Conservation (phyloP, 2,888 invertebrate species). For the Tenthredo notha region DNA sequence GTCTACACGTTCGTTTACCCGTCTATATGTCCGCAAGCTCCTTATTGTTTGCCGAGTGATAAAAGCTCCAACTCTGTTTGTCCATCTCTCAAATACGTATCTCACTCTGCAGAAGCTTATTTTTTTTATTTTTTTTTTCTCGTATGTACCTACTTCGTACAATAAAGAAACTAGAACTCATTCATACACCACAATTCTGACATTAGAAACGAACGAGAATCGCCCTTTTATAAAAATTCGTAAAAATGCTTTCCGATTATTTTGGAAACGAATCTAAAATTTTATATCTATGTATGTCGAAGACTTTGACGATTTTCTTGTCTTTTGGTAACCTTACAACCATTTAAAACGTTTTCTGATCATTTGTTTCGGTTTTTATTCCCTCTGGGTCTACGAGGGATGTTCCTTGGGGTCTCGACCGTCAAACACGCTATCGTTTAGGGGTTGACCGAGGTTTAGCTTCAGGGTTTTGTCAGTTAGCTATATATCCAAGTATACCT, state of each 20-base stretch:
- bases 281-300: background rate
- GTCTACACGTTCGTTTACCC: constrained; percentile 30
- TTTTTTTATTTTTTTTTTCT: background rate
- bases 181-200: too few species aligned
- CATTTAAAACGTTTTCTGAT: background rate
- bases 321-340: background rate
- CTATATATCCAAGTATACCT: background rate
- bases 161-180: too few species aligned
- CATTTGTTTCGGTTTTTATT: constrained; percentile 5
- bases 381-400: background rate
- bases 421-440: constrained; percentile 35
- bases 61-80: constrained; percentile 73
- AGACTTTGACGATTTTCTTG: background rate
- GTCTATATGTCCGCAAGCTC: constrained; percentile 26
- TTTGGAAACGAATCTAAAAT: background rate
- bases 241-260: background rate
- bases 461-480: background rate
- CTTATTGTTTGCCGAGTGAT: constrained; percentile 73
- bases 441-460: constrained; percentile 14
- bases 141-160: background rate
- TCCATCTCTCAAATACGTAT: constrained; percentile 64
- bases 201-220: background rate
- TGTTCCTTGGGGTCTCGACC: background rate
- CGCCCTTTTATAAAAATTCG: background rate
- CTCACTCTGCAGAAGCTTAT: constrained; percentile 7